Evolutionary conservation across 2,113 vertebrate genomes (phyloP).

Genomic region (Platichthys stellatus): DNA sequence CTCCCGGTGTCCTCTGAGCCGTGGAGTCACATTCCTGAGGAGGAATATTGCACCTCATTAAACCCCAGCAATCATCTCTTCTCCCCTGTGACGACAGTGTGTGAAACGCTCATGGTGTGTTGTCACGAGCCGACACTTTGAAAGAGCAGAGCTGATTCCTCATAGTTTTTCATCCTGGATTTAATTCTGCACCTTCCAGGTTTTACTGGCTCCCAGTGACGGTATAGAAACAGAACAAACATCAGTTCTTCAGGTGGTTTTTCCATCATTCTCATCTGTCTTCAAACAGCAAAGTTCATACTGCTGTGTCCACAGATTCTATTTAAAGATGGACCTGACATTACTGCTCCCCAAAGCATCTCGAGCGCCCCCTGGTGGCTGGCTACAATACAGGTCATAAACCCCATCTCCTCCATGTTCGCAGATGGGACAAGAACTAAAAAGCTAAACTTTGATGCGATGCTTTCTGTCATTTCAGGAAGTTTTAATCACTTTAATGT

Average conservation of each 20-base stretch:
- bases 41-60: constrained; percentile 70
- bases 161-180: too few relatives aligned
- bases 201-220: background rate
- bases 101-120: constrained; percentile 27
- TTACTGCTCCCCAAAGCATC: background rate
- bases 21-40: constrained; percentile 48
- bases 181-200: constrained; percentile 1
- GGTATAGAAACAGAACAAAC: too few relatives aligned
- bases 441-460: too few relatives aligned
- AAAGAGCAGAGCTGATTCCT: constrained; percentile 18
- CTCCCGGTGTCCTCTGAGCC: constrained; percentile 20
- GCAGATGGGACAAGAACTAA: background rate
- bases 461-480: too few relatives aligned
- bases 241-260: background rate
- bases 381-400: background rate
- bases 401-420: background rate
- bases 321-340: too few relatives aligned
- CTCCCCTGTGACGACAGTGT: constrained; percentile 19
- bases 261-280: too few relatives aligned
- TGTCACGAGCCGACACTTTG: constrained; percentile 32
- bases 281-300: too few relatives aligned
- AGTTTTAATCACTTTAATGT: too few relatives aligned
- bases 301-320: too few relatives aligned
- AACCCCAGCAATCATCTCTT: constrained; percentile 50
- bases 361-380: background rate